Base-by-base conservation (phyloP, 1,140 invertebrate genomes). In the Drosophila obscura region DNA sequence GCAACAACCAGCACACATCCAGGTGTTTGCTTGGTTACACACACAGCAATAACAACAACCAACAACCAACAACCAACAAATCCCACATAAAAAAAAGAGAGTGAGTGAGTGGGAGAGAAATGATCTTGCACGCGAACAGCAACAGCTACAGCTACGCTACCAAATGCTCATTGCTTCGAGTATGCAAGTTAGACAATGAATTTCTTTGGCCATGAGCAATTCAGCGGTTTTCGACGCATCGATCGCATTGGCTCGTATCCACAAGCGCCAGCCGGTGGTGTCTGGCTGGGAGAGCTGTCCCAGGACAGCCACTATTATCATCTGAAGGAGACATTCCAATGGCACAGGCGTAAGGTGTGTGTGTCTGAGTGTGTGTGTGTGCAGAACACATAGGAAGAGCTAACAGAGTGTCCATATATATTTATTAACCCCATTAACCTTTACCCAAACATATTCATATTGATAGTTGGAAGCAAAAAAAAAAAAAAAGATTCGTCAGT, bases 201-300 rank as follows among this genome's bases (percentile, higher is more conserved):
- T 85, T 73, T 85, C 66, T 82, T 85, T 68, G 74, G 78, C 66
- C 83, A 78, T 88, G 83, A 85, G 46, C 67, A 85, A 82, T 49
- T 82, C 45, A 82, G 74, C 78, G 78, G 82, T 60, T 78, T 88
- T 67, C 69, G 82, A n/a, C 78, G 82, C 82, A 73, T 75, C 15
- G 58, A 87, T 69, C 74, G 77, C n/a, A 39, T 72, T 31, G 69
- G 74, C 8, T 15, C 46, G 44, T 65, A 79, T 24, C 22, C 43
- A 39, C 35, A 39, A 7, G 24, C 71, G 9, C 45, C 72, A 1
- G 15, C 41, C 26, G 87, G 82, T 2, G 35, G 26, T 28, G 26
- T 39, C 35, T 13, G 82, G 50, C 59, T 2, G 65, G 5, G 11
- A 13, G 35, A 82, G 1, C n/a, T n/a, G n/a, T 7, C 2, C 8